Conservation (phyloP, 2,113 vertebrate species). For the Melanotaenia duboulayi region DNA sequence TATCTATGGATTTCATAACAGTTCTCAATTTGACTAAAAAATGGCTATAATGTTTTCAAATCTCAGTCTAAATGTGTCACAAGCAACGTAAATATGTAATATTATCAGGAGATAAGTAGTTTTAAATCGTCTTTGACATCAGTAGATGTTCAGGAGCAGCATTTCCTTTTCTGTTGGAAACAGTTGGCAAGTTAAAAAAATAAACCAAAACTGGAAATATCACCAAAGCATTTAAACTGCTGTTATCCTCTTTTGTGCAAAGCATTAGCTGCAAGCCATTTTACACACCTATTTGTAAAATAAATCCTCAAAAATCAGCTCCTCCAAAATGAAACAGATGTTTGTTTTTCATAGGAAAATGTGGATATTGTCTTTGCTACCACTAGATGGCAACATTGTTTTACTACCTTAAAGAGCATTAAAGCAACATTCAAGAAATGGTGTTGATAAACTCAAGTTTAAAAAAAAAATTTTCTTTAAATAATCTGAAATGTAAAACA, state of each 20-base stretch:
- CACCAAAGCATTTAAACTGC: background rate
- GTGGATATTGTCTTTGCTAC: background rate
- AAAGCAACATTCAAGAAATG: background rate
- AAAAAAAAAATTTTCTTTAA: conserved; percentile 1
- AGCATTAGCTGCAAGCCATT: background rate
- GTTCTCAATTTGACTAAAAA: background rate
- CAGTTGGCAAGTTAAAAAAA: background rate
- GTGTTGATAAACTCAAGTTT: background rate
- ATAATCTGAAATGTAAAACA: background rate
- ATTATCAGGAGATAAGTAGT: background rate
- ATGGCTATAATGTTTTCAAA: background rate
- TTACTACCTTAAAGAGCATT: conserved; percentile 3
- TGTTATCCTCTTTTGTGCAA: background rate
- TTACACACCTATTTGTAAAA: background rate
- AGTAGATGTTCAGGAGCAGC: background rate
- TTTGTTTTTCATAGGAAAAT: too few species aligned
- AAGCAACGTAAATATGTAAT: background rate
- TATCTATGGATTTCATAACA: background rate
- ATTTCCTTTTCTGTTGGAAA: background rate
- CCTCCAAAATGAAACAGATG: background rate
- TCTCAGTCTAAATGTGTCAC: background rate
- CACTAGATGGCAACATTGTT: conserved; percentile 77
- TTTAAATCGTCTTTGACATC: background rate
- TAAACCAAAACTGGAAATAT: background rate
- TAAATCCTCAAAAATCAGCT: background rate